phyloP scores from a whole-genome alignment of 2,888 invertebrate genomes.

The Temnothorax unifasciatus region DNA sequence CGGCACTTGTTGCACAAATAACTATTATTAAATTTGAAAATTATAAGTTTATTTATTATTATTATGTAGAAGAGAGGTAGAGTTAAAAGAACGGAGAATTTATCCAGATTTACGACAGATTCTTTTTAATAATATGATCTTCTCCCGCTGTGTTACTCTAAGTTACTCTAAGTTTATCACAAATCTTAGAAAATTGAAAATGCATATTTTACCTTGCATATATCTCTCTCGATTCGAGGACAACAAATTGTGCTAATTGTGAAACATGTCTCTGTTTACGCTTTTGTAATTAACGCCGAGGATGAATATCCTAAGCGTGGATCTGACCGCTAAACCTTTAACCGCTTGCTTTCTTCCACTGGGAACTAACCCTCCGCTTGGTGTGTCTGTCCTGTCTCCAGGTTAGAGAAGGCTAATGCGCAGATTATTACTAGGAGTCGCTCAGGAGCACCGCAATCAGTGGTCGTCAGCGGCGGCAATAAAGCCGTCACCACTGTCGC shows the following conservation, averaged over 20 bases:
- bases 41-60: not conserved
- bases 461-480: conserved; percentile 86
- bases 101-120: not conserved
- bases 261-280: not conserved
- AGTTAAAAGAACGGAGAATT: not conserved
- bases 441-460: conserved; percentile 89
- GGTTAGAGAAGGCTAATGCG: conserved; percentile 91
- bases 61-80: not conserved
- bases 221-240: not conserved
- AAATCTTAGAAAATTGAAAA: not conserved
- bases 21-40: not conserved
- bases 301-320: not conserved
- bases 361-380: conserved; percentile 83
- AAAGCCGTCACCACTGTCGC: conserved; percentile 76
- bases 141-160: not conserved
- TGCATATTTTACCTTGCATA: not conserved
- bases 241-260: not conserved
- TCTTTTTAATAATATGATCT: not conserved
- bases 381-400: conserved; percentile 86
- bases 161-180: not conserved
- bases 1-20: too few species aligned
- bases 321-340: conserved; percentile 3
- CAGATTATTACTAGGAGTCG: conserved; percentile 94
- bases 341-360: conserved; percentile 63
- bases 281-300: not conserved